A percentile compares a stretch with the other conserved stretches of the same genome.
Conservation (phyloP, 1,140 invertebrate species). For the Heliconius congener region DNA sequence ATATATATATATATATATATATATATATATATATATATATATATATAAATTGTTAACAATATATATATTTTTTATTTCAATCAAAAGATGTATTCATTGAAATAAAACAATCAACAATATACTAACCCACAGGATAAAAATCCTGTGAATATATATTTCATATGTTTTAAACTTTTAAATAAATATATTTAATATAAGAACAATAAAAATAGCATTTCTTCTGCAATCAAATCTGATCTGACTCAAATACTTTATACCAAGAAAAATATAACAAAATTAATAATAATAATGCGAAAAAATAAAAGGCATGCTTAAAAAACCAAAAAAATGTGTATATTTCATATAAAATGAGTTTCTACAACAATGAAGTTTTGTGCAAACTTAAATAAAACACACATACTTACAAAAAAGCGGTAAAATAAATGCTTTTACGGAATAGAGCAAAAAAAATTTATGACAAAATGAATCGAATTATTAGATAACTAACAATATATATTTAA, state of each 20-base stretch:
- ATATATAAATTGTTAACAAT: no score
- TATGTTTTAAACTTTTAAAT: no score
- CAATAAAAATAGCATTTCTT: no score
- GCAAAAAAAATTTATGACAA: neutral
- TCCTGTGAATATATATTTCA: no score
- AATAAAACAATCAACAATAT: no score
- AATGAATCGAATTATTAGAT: conserved; percentile 15
- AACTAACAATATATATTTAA: conserved; percentile 14
- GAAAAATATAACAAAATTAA: neutral
- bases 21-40: no score
- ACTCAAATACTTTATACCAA: neutral
- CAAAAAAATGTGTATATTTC: neutral
- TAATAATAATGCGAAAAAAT: neutral
- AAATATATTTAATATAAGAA: no score
- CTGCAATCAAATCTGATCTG: neutral
- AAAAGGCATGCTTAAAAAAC: neutral
- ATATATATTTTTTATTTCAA: no score
- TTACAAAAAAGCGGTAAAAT: conserved; percentile 16
- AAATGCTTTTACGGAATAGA: conserved; percentile 31
- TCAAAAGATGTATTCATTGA: no score
- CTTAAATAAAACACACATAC: neutral
- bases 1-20: no score
- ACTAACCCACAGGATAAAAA: no score
- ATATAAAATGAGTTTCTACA: neutral
- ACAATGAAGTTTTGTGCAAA: neutral